These are phyloP conservation scores for Cydia splendana DNA, from an alignment of 1,140 invertebrate species.

Conservation along the genomic window DNA sequence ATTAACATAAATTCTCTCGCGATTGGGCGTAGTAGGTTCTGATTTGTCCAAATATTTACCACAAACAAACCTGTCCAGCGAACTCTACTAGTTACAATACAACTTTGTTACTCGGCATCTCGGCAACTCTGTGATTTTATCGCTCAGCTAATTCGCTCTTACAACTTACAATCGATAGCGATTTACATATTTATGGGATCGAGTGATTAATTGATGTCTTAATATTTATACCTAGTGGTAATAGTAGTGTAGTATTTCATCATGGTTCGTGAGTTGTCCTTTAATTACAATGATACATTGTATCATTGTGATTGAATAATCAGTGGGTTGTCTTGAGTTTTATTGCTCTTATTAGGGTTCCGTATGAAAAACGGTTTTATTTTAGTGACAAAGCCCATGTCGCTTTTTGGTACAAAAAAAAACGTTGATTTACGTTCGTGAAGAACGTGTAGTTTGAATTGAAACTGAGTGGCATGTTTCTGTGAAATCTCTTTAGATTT, in stretches of 20 bases:
- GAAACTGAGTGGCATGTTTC: too few species aligned
- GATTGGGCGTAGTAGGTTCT: too few species aligned
- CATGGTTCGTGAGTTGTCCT: constrained; percentile 5
- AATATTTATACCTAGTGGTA: not conserved
- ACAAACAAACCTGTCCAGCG: too few species aligned
- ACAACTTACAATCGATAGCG: constrained; percentile 1
- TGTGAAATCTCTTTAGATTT: too few species aligned
- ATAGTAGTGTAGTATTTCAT: constrained; percentile 13
- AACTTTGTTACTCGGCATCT: not conserved
- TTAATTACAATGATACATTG: not conserved
- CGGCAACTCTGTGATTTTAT: not conserved
- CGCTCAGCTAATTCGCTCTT: not conserved
- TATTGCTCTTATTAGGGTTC: not conserved
- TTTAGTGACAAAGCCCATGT: not conserved
- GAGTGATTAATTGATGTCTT: constrained; percentile 20
- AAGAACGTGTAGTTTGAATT: too few species aligned
- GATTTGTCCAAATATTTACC: too few species aligned
- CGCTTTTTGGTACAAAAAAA: not conserved
- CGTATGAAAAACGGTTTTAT: not conserved
- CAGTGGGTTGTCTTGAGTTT: constrained; percentile 3
- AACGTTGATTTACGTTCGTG: too few species aligned
- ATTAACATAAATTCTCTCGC: too few species aligned
- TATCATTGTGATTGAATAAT: not conserved
- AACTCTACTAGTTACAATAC: too few species aligned
- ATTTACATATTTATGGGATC: constrained; percentile 25